A percentile compares a stretch with the other conserved stretches of the same genome.
Evolutionary conservation across 2,113 vertebrate genomes (phyloP).

Genomic region (Ovibos moschatus): DNA sequence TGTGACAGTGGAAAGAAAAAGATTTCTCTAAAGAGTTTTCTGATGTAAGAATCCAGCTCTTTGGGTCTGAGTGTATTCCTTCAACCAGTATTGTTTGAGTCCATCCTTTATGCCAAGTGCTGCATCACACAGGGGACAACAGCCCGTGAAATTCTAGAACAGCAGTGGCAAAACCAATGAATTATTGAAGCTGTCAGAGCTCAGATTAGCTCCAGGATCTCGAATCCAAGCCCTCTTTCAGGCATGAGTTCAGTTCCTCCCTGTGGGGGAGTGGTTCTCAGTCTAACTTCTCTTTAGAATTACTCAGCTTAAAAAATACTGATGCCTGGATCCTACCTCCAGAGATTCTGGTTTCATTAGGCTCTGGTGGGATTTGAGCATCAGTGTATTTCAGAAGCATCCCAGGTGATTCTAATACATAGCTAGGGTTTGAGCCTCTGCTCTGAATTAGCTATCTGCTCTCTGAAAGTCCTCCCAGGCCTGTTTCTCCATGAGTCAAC

Average conservation of each 20-base stretch:
- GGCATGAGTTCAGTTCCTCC: background rate
- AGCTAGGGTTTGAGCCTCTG: background rate
- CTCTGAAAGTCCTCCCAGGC: background rate
- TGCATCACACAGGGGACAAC: background rate
- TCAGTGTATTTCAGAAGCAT: background rate
- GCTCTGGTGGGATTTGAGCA: background rate
- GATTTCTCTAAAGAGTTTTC: conserved; percentile 3
- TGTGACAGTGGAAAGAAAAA: background rate
- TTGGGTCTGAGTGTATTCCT: background rate
- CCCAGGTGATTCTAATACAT: background rate
- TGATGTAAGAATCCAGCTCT: background rate
- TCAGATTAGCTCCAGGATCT: background rate
- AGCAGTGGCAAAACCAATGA: background rate
- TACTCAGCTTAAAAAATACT: background rate
- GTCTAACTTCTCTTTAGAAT: background rate
- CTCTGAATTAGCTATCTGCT: background rate
- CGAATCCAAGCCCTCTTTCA: background rate
- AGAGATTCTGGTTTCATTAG: background rate
- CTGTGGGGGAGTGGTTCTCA: background rate
- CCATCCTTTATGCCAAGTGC: background rate
- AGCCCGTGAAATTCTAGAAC: background rate
- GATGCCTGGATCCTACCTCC: background rate
- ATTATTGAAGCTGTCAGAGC: background rate
- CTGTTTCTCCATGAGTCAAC: background rate
- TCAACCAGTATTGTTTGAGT: background rate